Percentiles rank a stretch among this genome's conserved stretches.
phyloP scores from a whole-genome alignment of 2,113 vertebrate genomes.

The Mugil cephalus region DNA sequence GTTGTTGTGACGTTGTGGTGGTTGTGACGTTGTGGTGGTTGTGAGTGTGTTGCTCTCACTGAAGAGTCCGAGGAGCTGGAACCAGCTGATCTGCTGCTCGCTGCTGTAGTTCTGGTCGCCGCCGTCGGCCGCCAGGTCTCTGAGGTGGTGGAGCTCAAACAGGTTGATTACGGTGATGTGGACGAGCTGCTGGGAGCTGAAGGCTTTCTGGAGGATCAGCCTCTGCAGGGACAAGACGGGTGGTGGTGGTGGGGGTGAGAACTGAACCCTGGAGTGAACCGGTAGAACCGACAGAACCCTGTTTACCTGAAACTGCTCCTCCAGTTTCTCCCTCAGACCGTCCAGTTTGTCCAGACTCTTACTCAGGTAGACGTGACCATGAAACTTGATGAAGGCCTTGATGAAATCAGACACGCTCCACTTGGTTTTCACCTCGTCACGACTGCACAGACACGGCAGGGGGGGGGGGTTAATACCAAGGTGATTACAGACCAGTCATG shows the following conservation, averaged over 20 bases:
- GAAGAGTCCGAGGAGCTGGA: constrained; percentile 95
- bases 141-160: constrained; percentile 96
- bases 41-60: no score
- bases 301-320: constrained; percentile 99
- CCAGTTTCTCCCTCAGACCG: constrained; percentile 93
- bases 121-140: constrained; percentile 90
- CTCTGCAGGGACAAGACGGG: constrained; percentile 79
- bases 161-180: constrained; percentile 98
- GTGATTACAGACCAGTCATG: background rate
- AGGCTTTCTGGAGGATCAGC: constrained; percentile 95
- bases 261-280: no score
- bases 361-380: constrained; percentile 97
- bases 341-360: constrained; percentile 95
- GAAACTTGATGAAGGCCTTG: constrained; percentile 98
- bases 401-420: constrained; percentile 98
- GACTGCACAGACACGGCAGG: constrained; percentile 81
- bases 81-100: constrained; percentile 93
- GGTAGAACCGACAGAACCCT: no score
- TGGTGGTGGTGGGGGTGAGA: no score
- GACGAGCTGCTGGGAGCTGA: constrained; percentile 98
- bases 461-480: background rate
- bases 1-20: no score
- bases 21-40: no score
- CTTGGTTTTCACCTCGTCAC: constrained; percentile 96
- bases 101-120: constrained; percentile 87